Evolutionary conservation across 2,797 vertebrate genomes (phyloP).

Genomic region (Macroramphosus scolopax): DNA sequence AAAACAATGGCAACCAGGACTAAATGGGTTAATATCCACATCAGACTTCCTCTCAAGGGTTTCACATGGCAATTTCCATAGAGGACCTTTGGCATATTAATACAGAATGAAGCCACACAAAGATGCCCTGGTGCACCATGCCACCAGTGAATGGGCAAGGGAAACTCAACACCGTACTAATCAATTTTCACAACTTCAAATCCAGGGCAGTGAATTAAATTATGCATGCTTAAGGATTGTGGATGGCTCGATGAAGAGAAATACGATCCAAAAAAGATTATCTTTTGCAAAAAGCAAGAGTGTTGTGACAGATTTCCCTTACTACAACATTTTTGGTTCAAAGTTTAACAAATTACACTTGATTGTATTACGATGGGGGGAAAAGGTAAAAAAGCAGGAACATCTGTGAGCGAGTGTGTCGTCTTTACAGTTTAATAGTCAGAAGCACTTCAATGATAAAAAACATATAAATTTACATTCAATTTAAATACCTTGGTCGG

Average conservation of each 20-base stretch:
- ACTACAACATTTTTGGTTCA: conserved; percentile 25
- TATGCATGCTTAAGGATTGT: conserved; percentile 79
- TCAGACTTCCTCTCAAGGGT: conserved; percentile 63
- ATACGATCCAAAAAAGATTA: conserved; percentile 73
- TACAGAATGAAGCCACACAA: conserved; percentile 79
- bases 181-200: conserved; percentile 84
- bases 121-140: conserved; percentile 62
- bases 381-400: neutral
- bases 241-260: conserved; percentile 66
- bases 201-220: conserved; percentile 81
- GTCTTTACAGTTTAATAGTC: conserved; percentile 2
- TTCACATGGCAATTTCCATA: conserved; percentile 75
- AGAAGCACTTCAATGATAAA: neutral
- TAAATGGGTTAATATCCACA: conserved; percentile 61
- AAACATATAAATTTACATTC: neutral
- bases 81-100: conserved; percentile 76
- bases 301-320: conserved; percentile 54
- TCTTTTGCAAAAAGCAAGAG: conserved; percentile 44
- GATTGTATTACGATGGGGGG: neutral
- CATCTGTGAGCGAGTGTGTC: neutral
- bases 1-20: conserved; percentile 51
- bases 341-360: conserved; percentile 40
- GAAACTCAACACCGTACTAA: conserved; percentile 81
- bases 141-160: conserved; percentile 72
- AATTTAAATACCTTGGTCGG: neutral